Conservation (phyloP, 1,140 invertebrate genomes). For the Heliconius melpomene region DNA sequence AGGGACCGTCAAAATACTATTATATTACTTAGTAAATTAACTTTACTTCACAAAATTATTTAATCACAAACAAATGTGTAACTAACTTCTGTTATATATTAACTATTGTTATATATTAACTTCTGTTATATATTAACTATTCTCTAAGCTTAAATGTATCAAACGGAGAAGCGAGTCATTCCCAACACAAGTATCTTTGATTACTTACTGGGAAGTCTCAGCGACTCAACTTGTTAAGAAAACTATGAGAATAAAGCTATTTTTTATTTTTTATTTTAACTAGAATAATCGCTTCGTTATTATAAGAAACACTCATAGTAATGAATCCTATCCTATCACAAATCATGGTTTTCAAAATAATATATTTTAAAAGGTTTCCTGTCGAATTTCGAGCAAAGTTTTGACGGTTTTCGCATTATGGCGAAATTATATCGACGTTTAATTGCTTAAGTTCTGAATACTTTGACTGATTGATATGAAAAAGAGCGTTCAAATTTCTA, state of each 20-base stretch:
- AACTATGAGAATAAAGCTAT: too few species aligned
- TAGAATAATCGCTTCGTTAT: not conserved
- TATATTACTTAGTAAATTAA: too few species aligned
- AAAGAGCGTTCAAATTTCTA: not conserved
- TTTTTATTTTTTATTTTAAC: too few species aligned
- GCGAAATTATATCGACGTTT: constrained; percentile 11
- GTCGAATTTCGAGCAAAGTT: constrained; percentile 9
- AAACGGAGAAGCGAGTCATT: too few species aligned
- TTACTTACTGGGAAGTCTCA: too few species aligned
- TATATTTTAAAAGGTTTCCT: constrained; percentile 16
- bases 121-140: too few species aligned
- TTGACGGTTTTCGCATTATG: not conserved
- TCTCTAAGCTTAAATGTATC: too few species aligned
- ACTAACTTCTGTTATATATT: too few species aligned
- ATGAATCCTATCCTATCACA: not conserved
- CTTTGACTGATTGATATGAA: not conserved
- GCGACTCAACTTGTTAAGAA: too few species aligned
- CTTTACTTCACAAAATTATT: not conserved
- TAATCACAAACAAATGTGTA: not conserved
- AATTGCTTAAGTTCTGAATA: constrained; percentile 26
- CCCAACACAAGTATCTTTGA: too few species aligned
- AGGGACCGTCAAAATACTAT: too few species aligned
- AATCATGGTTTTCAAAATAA: constrained; percentile 1
- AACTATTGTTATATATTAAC: too few species aligned
- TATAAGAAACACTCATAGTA: not conserved